phyloP scores from a whole-genome alignment of 2,888 invertebrate species.

The Mylabris sibirica region DNA sequence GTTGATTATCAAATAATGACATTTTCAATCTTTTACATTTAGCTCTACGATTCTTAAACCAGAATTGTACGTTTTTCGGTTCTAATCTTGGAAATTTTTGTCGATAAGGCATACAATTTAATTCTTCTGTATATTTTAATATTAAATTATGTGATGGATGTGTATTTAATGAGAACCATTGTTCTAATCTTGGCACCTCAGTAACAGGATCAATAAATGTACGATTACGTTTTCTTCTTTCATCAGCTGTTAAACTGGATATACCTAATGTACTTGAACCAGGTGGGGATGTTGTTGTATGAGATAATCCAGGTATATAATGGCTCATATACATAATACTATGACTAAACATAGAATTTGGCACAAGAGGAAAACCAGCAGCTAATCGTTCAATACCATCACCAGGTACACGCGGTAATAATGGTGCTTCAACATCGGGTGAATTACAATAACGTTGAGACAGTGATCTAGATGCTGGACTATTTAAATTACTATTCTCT shows the following conservation, averaged over 20 bases:
- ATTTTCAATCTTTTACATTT: slow-evolving; percentile 97
- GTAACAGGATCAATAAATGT: slow-evolving; percentile 99
- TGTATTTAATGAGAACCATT: slow-evolving; percentile 97
- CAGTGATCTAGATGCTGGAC: slow-evolving; percentile 47
- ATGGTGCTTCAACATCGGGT: slow-evolving; percentile 53
- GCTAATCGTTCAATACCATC: slow-evolving; percentile 60
- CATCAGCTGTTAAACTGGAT: slow-evolving; percentile 76
- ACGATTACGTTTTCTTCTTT: slow-evolving; percentile 92
- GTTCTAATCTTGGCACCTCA: slow-evolving; percentile 92
- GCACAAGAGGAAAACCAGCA: slow-evolving; percentile 78
- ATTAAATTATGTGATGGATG: slow-evolving; percentile 98
- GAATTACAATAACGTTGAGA: slow-evolving; percentile 53
- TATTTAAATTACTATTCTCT: slow-evolving; percentile 42
- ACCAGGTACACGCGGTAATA: slow-evolving; percentile 51
- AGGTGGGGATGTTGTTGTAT: slow-evolving; percentile 65
- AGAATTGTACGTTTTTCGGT: slow-evolving; percentile 99
- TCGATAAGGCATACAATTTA: slow-evolving; percentile 96
- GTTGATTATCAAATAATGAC: slow-evolving; percentile 81
- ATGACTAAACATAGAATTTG: slow-evolving; percentile 88
- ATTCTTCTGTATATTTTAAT: slow-evolving; percentile 95
- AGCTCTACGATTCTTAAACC: slow-evolving; percentile 99
- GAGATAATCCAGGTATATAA: slow-evolving; percentile 73
- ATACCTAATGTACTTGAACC: slow-evolving; percentile 66
- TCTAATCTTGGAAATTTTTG: slow-evolving; percentile 99
- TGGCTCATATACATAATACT: slow-evolving; percentile 93